These are phyloP conservation scores for Megalopta genalis DNA, from an alignment of 1,140 invertebrate genomes.

Conservation along the genomic window DNA sequence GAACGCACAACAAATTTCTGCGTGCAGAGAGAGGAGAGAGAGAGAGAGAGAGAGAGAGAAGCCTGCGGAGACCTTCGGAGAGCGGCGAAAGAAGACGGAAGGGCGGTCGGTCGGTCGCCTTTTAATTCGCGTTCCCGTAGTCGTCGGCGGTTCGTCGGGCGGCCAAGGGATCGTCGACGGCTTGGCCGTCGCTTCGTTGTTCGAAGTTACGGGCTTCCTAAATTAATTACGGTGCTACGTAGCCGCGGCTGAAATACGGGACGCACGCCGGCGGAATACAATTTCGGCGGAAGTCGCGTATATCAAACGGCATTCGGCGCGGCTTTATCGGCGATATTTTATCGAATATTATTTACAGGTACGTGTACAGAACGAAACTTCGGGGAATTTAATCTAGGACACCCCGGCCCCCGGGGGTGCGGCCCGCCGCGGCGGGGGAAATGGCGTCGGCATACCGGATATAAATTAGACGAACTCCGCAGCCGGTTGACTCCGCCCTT, in stretches of 20 bases:
- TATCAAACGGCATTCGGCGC: constrained; percentile 44
- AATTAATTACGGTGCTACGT: constrained; percentile 38
- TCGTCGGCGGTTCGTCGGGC: constrained; percentile 8
- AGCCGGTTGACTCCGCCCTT: constrained; percentile 63
- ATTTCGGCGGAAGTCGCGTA: constrained; percentile 56
- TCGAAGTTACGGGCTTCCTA: constrained; percentile 39
- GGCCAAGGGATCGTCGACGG: constrained; percentile 9
- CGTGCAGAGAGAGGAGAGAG: neutral
- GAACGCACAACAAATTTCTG: neutral
- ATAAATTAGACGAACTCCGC: constrained; percentile 67
- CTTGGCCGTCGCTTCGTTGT: neutral
- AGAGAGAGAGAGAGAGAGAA: too few relatives aligned
- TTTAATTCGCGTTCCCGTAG: constrained; percentile 10
- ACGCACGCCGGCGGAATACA: constrained; percentile 43
- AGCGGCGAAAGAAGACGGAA: neutral
- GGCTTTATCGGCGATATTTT: constrained; percentile 53
- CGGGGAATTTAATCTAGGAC: constrained; percentile 58
- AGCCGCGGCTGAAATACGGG: constrained; percentile 42
- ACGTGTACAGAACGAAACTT: constrained; percentile 53
- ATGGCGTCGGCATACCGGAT: constrained; percentile 54
- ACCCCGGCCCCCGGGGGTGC: constrained; percentile 12
- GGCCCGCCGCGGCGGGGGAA: constrained; percentile 2
- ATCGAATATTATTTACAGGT: constrained; percentile 65
- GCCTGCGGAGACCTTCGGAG: neutral
- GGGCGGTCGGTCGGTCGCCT: neutral